Evolutionary conservation across 2,888 invertebrate genomes (phyloP).

Genomic region (Tridacna crocea): DNA sequence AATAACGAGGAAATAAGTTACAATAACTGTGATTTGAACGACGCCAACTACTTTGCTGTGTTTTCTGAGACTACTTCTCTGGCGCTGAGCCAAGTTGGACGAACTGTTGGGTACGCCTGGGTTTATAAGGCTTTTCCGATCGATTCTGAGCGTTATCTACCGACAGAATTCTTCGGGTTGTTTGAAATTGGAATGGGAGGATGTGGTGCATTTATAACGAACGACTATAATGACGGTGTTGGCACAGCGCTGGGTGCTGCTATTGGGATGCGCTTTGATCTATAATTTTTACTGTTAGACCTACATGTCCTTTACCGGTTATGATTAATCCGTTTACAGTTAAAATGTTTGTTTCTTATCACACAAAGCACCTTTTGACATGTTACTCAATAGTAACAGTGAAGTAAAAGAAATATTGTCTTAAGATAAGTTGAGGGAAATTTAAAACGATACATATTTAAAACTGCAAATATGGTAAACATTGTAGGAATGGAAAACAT

Average conservation of each 20-base stretch:
- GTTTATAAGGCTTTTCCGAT: background rate
- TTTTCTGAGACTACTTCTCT: background rate
- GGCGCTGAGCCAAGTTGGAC: background rate
- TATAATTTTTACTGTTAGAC: background rate
- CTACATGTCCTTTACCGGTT: too few species aligned
- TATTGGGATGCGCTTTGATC: background rate
- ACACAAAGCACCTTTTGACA: too few species aligned
- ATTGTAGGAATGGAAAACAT: too few species aligned
- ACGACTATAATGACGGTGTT: background rate
- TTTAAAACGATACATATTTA: too few species aligned
- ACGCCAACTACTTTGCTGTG: constrained; percentile 1
- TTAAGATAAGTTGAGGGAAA: too few species aligned
- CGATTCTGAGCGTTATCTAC: background rate
- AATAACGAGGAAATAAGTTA: background rate
- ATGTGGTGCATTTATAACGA: constrained; percentile 5
- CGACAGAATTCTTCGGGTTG: background rate
- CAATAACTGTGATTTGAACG: constrained; percentile 3
- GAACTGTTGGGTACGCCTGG: background rate
- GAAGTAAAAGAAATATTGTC: too few species aligned
- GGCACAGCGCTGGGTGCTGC: background rate
- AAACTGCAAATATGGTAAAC: too few species aligned
- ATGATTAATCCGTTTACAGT: too few species aligned
- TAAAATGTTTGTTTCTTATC: too few species aligned
- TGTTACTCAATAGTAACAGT: too few species aligned
- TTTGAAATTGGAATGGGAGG: constrained; percentile 18